Conservation (phyloP, 2,797 vertebrate genomes). For the Cossypha heuglini region DNA sequence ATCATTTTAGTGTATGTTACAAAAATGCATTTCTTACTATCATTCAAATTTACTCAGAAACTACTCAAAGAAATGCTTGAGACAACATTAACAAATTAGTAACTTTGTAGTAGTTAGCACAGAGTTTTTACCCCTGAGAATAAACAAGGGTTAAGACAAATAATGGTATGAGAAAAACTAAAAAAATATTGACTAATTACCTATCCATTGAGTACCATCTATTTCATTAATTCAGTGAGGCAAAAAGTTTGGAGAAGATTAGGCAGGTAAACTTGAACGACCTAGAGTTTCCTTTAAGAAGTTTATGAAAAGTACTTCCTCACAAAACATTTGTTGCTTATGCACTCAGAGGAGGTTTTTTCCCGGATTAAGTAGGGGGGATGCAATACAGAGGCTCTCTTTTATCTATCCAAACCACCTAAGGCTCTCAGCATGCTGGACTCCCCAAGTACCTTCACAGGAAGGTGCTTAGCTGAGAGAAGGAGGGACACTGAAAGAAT, state of each 20-base stretch:
- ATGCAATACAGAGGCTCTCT: neutral
- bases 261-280: rapidly evolving
- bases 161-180: neutral
- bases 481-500: neutral
- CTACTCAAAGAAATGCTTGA: neutral
- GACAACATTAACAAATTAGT: neutral
- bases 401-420: neutral
- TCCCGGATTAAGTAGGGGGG: rapidly evolving
- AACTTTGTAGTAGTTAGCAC: neutral
- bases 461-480: neutral
- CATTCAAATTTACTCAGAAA: neutral
- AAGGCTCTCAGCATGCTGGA: neutral
- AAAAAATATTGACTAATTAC: neutral
- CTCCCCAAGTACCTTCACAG: rapidly evolving
- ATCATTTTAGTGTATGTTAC: neutral
- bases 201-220: neutral
- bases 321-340: neutral
- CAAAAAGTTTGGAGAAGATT: neutral
- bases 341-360: neutral
- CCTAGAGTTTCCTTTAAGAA: neutral
- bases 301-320: neutral
- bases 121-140: neutral
- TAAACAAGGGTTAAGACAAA: neutral
- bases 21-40: neutral
- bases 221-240: neutral